phyloP scores from a whole-genome alignment of 1,140 invertebrate species.

The Argopecten irradians region DNA sequence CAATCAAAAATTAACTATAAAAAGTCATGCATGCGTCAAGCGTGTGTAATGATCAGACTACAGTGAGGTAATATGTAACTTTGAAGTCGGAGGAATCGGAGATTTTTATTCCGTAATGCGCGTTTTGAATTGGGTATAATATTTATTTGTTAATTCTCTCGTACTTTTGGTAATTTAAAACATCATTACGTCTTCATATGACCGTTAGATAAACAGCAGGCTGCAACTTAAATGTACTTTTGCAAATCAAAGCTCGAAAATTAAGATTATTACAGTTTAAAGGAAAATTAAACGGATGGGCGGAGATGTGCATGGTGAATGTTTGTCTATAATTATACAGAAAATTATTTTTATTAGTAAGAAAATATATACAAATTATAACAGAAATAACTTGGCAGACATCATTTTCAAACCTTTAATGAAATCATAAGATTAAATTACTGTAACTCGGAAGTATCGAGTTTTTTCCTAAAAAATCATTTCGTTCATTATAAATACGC shows the following conservation, averaged over 20 bases:
- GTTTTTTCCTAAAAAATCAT: neutral
- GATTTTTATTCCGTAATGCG: neutral
- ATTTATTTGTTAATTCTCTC: neutral
- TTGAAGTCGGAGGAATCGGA: neutral
- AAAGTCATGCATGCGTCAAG: neutral
- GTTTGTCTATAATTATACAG: neutral
- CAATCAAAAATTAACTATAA: neutral
- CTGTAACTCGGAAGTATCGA: neutral
- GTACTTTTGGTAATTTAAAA: slow-evolving; percentile 5
- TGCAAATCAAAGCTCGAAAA: neutral
- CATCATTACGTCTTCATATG: neutral
- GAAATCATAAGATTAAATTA: neutral
- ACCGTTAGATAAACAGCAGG: neutral
- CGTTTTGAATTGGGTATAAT: slow-evolving; percentile 3
- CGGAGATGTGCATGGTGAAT: neutral
- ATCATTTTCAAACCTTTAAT: neutral
- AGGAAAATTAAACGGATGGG: slow-evolving; percentile 14
- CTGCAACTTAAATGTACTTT: neutral
- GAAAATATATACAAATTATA: neutral
- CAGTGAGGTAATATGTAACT: neutral
- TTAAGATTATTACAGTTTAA: neutral
- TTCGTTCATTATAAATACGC: slow-evolving; percentile 6
- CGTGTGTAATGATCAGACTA: neutral
- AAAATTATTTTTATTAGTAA: neutral
- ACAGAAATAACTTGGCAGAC: neutral